Evolutionary conservation across 2,888 invertebrate species (phyloP).

Genomic region (Philonicus albiceps): DNA sequence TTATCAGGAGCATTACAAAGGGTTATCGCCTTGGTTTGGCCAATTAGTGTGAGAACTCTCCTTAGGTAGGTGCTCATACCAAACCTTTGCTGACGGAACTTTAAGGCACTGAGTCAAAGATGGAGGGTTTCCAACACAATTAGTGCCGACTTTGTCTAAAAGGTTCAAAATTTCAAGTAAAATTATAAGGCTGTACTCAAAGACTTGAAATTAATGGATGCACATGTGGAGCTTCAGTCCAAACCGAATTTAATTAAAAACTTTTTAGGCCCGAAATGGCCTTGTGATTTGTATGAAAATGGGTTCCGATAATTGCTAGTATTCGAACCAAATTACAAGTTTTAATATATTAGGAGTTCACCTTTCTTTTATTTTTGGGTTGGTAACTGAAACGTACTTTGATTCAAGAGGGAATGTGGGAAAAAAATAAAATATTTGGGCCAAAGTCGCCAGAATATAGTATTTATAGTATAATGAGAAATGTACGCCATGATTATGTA

Average conservation of each 20-base stretch:
- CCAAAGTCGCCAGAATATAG: not conserved
- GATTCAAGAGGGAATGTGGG: not conserved
- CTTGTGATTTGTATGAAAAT: not conserved
- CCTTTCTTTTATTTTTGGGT: not conserved
- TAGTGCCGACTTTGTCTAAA: not conserved
- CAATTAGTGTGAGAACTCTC: constrained; percentile 8
- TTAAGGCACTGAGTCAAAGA: not conserved
- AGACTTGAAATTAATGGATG: not conserved
- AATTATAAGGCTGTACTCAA: not conserved
- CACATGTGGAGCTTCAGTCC: not conserved
- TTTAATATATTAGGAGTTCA: not conserved
- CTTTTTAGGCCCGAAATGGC: not conserved
- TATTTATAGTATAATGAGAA: no score
- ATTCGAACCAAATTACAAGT: not conserved
- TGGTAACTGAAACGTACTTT: not conserved
- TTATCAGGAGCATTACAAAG: not conserved
- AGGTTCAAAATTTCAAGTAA: not conserved
- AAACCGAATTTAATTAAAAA: not conserved
- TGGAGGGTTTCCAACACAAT: not conserved
- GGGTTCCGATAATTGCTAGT: not conserved
- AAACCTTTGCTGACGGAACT: not conserved
- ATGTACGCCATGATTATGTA: no score
- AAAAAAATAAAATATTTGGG: not conserved
- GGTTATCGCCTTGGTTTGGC: constrained; percentile 20
- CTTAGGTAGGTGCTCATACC: not conserved